Evolutionary conservation across 2,888 invertebrate genomes (phyloP), one percentile per base, ranked within the genome.

Genomic region (Noctua comes): DNA sequence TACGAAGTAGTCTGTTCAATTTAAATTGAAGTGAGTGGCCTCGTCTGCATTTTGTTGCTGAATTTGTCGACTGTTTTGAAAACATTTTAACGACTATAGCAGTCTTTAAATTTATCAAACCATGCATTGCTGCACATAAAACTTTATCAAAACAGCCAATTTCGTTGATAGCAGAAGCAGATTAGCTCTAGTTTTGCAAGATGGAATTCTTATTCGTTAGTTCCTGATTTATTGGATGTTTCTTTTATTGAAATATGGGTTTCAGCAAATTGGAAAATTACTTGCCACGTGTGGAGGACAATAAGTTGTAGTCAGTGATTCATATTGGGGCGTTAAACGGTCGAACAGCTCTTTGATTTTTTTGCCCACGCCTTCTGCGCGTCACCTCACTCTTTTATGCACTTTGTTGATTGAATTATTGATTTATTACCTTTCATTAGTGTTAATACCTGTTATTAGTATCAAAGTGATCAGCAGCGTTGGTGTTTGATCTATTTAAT

Each of bases 281-380:
- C 83, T 76, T 82, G 73, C 69, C 82, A 83, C 78, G 82, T 80
- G 82, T 89, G 40, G 64, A 36, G 76, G 75, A 80, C 79, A 86
- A 83, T 87, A 82, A 80, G 24, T 65, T 78, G 46, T 73, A 68
- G 68, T 70, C 71, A 76, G 74, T 94, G 93, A 94, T 90, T 94
- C 94, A 95, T 90, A 85, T 89, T 79, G 72, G 85, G 83, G 76
- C 82, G 76, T 73, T 77, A 78, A 82, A 80, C 77, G 79, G 83
- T 79, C 82, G 71, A 80, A 73, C 77, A 88, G 85, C 86, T 82
- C 88, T 79, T 91, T 91, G 85, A 84, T 84, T 88, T 86, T 86
- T 87, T 78, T 86, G 76, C 94, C 94, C 90, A 94, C 95, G 93
- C 92, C 81, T 91, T 91, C 74, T 93, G 87, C 93, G 91, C 90